Evolutionary conservation across 2,888 invertebrate species (phyloP).

Genomic region (Drosophila diplacantha): DNA sequence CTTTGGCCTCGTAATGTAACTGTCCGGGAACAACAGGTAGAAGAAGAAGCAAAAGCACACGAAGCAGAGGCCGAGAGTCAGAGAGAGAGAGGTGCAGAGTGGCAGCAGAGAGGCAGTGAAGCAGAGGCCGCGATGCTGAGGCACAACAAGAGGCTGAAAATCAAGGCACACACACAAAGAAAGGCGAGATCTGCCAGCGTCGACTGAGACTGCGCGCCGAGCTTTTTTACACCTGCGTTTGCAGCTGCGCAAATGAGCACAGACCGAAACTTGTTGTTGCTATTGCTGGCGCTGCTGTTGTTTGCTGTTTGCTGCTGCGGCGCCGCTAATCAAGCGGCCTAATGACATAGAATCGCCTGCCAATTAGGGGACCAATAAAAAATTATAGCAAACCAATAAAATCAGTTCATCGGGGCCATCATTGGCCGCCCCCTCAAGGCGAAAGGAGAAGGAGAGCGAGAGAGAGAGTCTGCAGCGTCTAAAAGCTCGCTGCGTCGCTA

Average conservation of each 20-base stretch:
- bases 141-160: conserved; percentile 8
- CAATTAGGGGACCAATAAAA: conserved; percentile 49
- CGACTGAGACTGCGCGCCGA: conserved; percentile 22
- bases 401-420: conserved; percentile 14
- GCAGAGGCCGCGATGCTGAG: conserved; percentile 10
- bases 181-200: conserved; percentile 18
- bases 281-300: conserved; percentile 6
- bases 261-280: conserved; percentile 20
- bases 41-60: conserved; percentile 10
- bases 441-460: not conserved
- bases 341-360: conserved; percentile 57
- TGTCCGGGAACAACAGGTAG: conserved; percentile 56
- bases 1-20: conserved; percentile 76
- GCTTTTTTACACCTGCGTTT: conserved; percentile 42
- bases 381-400: conserved; percentile 26
- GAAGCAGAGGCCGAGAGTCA: conserved; percentile 12
- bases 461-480: not conserved
- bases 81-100: conserved; percentile 3
- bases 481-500: not conserved
- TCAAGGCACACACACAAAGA: conserved; percentile 5
- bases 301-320: conserved; percentile 21
- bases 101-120: conserved; percentile 11
- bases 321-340: conserved; percentile 50
- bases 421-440: conserved; percentile 13
- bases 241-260: conserved; percentile 66